Evolutionary conservation across 1,140 invertebrate genomes (phyloP).

Genomic region (Lepidurus arcticus): DNA sequence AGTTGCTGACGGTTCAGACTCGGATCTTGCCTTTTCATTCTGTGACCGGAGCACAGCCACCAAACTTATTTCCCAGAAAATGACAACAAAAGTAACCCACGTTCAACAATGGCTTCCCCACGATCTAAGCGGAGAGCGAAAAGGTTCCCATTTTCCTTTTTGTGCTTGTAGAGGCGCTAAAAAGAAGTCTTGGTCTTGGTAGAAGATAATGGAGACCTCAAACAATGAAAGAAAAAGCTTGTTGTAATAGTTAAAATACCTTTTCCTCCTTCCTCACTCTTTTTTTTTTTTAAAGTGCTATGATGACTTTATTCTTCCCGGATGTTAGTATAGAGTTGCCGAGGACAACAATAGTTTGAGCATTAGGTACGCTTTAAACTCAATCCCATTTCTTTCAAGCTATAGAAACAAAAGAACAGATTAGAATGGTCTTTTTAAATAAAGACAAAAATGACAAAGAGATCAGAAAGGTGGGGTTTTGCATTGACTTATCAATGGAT

Average conservation of each 20-base stretch:
- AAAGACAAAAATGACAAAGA: background rate
- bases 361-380: slow-evolving; percentile 11
- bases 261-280: background rate
- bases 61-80: background rate
- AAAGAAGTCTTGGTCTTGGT: background rate
- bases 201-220: slow-evolving; percentile 21
- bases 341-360: background rate
- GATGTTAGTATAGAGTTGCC: slow-evolving; percentile 15
- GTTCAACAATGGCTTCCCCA: background rate
- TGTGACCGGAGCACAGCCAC: background rate
- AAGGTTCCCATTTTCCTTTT: background rate
- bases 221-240: slow-evolving; percentile 20
- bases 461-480: background rate
- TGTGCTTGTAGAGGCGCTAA: slow-evolving; percentile 1
- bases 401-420: background rate
- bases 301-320: slow-evolving; percentile 21
- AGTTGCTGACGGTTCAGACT: background rate
- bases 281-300: background rate
- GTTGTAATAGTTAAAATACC: slow-evolving; percentile 20
- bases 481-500: background rate
- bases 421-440: background rate
- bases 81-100: slow-evolving; percentile 3
- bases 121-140: slow-evolving; percentile 4
- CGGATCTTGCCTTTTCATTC: background rate
- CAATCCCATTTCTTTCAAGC: background rate